Conservation (phyloP, 1,140 invertebrate species). For the Brachionus angularis region DNA sequence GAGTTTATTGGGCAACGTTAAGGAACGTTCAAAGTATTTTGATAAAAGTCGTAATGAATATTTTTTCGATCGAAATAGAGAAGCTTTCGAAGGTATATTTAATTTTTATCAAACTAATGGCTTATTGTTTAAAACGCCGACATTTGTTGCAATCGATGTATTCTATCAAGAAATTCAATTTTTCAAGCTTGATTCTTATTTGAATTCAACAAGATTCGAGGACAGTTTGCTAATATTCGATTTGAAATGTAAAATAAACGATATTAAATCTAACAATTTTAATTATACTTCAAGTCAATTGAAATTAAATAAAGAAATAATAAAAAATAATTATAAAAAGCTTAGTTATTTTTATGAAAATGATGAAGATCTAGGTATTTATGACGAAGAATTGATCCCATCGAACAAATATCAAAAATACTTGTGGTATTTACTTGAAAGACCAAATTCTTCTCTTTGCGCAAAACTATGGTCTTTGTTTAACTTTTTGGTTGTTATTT, state of each 20-base stretch:
- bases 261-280: too few relatives aligned
- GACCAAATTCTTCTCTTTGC: background rate
- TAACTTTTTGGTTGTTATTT: conserved; percentile 58
- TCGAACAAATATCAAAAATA: background rate
- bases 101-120: background rate
- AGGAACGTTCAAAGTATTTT: conserved; percentile 53
- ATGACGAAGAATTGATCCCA: background rate
- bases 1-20: conserved; percentile 46
- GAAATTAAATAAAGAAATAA: background rate
- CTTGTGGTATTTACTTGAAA: background rate
- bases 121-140: background rate
- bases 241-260: background rate
- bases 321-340: background rate
- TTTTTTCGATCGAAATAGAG: conserved; percentile 57
- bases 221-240: background rate
- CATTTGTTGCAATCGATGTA: background rate
- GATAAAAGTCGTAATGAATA: conserved; percentile 54
- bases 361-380: background rate
- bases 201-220: background rate
- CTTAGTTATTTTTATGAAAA: background rate
- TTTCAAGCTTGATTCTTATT: background rate
- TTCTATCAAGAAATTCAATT: background rate
- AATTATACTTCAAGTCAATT: too few relatives aligned
- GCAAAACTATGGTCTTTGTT: background rate
- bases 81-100: conserved; percentile 54